phyloP scores from a whole-genome alignment of 2,113 vertebrate species.

The Apistogramma diplotaenia region DNA sequence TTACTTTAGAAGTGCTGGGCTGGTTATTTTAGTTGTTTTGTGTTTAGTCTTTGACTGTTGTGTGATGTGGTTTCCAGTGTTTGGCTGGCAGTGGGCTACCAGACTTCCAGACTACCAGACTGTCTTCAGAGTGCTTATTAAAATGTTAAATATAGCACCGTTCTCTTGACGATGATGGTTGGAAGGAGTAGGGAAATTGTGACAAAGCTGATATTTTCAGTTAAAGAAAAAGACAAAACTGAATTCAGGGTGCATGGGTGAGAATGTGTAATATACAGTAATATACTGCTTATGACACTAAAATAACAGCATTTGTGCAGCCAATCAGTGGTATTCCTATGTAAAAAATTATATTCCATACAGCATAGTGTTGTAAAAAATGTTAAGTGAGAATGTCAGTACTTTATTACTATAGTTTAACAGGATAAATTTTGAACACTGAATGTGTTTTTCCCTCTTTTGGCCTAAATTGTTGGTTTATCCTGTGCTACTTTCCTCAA shows the following conservation, averaged over 20 bases:
- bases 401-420: background rate
- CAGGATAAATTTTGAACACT: too few relatives aligned
- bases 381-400: background rate
- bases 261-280: background rate
- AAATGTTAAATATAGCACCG: background rate
- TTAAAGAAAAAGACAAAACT: background rate
- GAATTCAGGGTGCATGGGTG: background rate
- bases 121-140: background rate
- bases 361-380: too few relatives aligned
- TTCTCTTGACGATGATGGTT: background rate
- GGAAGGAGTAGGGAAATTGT: background rate
- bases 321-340: too few relatives aligned
- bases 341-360: too few relatives aligned
- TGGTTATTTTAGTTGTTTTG: background rate
- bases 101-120: background rate
- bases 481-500: constrained; percentile 27
- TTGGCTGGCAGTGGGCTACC: background rate
- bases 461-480: constrained; percentile 28
- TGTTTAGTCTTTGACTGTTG: background rate
- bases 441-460: background rate
- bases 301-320: too few relatives aligned
- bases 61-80: background rate
- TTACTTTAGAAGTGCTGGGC: accelerated
- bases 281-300: background rate
- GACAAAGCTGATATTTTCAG: background rate